Base-by-base conservation (phyloP, 2,888 invertebrate species). In the Stenotaenia linearis region DNA sequence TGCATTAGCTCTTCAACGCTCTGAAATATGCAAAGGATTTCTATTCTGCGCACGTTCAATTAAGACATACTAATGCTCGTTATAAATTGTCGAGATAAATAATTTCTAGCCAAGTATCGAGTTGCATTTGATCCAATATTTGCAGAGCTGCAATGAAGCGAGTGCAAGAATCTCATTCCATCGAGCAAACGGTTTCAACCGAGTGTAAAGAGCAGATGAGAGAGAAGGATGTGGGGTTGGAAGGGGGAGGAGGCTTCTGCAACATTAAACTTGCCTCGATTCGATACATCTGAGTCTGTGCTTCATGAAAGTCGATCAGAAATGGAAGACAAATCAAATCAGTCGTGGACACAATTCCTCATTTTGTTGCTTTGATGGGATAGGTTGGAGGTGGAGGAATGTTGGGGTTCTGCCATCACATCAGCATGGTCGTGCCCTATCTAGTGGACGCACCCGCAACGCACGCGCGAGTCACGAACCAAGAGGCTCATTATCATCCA, bases 71-170 rank as follows among this genome's bases (percentile, higher is more conserved):
- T 69, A 25, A 28, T 28, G 25, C 69, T 28, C 69, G 28, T 69
- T 69, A 28, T 69, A 69, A 69, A 69, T 69, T 69, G 69, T 28
- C 69, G 69, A 69, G 15, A 69, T 69, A 69, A 69, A 69, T 69
- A 69, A 69, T 69, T 69, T 69, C 69, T 69, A 69, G 23, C n/a
- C 69, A 25, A 12, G 69, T 69, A 69, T 69, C 69, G 69, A 69
- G 69, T 69, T 69, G 69, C 69, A 69, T 69, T 69, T 69, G 69
- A 69, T 69, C 69, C 69, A 69, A 69, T 69, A 69, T 69, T 69
- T 69, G 69, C 69, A 69, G 69, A 69, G 25, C 28, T 69, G 69
- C 69, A 69, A 69, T 69, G 69, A 69, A 69, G 69, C 69, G 69
- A 69, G 28, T n/a, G 25, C 25, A 69, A 69, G 56, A 69, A 69